These are phyloP conservation scores for Leucoraja ocellata DNA, from an alignment of 2,797 vertebrate species.

Conservation along the genomic window DNA sequence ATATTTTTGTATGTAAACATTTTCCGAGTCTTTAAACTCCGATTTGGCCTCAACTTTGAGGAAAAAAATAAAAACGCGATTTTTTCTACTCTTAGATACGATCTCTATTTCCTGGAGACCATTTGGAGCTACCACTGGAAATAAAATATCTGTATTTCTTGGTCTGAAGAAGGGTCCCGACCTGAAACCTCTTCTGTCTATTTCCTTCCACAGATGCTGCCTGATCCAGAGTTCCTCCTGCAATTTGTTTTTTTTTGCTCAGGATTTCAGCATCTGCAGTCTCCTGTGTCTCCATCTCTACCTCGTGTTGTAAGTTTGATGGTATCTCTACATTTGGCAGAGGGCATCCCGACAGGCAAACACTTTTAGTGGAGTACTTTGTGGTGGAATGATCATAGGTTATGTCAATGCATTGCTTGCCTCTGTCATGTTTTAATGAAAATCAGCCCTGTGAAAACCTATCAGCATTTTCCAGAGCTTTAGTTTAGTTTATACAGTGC, in stretches of 20 bases:
- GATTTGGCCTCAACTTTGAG: neutral
- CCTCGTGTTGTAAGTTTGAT: neutral
- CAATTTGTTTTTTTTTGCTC: too few relatives aligned
- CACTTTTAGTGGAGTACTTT: neutral
- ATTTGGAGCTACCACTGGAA: neutral
- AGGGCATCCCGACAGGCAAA: neutral
- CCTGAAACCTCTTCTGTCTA: too few relatives aligned
- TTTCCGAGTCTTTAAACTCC: neutral
- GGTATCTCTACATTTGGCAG: neutral
- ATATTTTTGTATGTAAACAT: neutral
- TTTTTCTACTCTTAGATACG: neutral
- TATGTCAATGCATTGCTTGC: neutral
- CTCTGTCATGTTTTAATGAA: neutral
- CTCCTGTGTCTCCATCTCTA: too few relatives aligned
- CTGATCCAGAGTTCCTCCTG: too few relatives aligned
- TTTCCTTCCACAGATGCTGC: too few relatives aligned
- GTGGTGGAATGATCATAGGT: neutral
- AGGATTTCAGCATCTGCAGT: too few relatives aligned
- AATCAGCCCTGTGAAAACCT: neutral
- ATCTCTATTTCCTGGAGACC: neutral
- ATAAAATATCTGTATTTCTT: neutral
- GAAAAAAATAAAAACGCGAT: neutral
- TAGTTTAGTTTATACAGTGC: too few relatives aligned
- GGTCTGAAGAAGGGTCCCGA: too few relatives aligned
- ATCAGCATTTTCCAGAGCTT: neutral